A percentile compares a stretch with the other conserved stretches of the same genome.
These are phyloP conservation scores for Ambastaia sidthimunki DNA, from an alignment of 2,797 vertebrate genomes.

Conservation along the genomic window DNA sequence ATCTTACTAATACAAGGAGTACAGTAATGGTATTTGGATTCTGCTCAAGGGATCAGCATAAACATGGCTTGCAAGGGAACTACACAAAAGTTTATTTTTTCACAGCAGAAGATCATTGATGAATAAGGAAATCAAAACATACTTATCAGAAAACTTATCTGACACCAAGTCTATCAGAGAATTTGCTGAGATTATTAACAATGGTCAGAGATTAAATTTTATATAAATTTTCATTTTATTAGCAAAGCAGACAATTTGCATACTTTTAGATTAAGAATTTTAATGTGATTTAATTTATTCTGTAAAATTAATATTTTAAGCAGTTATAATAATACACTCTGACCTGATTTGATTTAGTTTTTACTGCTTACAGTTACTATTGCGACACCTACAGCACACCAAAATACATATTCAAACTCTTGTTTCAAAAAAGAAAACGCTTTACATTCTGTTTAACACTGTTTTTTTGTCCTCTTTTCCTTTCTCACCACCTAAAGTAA, in stretches of 20 bases:
- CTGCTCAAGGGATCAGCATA: constrained; percentile 75
- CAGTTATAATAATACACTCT: neutral
- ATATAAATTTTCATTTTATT: too few species aligned
- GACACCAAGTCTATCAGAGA: constrained; percentile 80
- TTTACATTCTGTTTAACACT: constrained; percentile 78
- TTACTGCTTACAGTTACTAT: neutral
- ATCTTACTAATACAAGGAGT: too few species aligned
- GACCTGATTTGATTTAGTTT: neutral
- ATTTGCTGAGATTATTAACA: constrained; percentile 80
- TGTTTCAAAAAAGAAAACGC: constrained; percentile 69
- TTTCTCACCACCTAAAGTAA: constrained; percentile 51
- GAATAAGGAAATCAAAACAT: constrained; percentile 79
- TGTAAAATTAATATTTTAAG: neutral
- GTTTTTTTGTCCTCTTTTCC: constrained; percentile 52
- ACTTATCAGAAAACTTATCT: constrained; percentile 78
- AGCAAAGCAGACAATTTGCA: neutral
- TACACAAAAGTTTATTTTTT: constrained; percentile 74
- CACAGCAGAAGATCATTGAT: constrained; percentile 76
- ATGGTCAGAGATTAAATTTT: constrained; percentile 71
- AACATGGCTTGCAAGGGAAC: constrained; percentile 83
- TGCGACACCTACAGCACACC: neutral
- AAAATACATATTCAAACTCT: neutral
- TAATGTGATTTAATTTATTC: neutral
- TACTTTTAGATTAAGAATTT: too few species aligned
- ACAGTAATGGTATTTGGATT: constrained; percentile 17